A percentile compares a stretch with the other conserved stretches of the same genome.
phyloP scores from a whole-genome alignment of 2,797 vertebrate genomes.

The Enteromius mattozi region DNA sequence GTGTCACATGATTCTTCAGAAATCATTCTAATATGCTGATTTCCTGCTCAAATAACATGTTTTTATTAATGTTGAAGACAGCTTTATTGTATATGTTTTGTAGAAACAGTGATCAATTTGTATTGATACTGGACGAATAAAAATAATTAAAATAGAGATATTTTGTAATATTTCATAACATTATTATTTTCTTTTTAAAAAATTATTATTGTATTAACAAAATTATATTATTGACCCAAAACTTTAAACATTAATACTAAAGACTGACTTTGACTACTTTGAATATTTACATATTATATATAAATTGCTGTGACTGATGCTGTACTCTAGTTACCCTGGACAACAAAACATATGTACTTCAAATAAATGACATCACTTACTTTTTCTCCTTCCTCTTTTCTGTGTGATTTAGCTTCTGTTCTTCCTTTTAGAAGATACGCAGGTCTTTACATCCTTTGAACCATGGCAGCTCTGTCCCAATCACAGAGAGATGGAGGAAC shows the following conservation, averaged over 20 bases:
- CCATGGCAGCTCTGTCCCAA: background rate
- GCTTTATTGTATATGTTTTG: background rate
- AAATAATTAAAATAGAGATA: background rate
- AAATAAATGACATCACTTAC: conserved; percentile 27
- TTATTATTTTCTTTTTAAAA: background rate
- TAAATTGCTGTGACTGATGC: background rate
- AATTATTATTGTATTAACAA: too few species aligned
- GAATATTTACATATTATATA: background rate
- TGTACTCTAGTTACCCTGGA: background rate
- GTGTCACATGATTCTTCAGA: background rate
- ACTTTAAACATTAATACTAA: background rate
- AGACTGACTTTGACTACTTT: background rate
- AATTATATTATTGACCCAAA: background rate
- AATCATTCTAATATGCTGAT: background rate
- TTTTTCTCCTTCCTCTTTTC: conserved; percentile 48
- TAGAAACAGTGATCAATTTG: background rate
- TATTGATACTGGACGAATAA: background rate
- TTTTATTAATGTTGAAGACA: background rate
- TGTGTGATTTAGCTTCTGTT: conserved; percentile 40
- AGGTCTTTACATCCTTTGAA: conserved; percentile 61
- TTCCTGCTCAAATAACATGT: background rate
- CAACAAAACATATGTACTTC: background rate
- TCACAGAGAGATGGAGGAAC: conserved; percentile 13
- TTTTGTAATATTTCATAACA: background rate
- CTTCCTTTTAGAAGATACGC: conserved; percentile 46